Conservation (phyloP, 2,888 invertebrate species). For the Argyresthia goedartella region DNA sequence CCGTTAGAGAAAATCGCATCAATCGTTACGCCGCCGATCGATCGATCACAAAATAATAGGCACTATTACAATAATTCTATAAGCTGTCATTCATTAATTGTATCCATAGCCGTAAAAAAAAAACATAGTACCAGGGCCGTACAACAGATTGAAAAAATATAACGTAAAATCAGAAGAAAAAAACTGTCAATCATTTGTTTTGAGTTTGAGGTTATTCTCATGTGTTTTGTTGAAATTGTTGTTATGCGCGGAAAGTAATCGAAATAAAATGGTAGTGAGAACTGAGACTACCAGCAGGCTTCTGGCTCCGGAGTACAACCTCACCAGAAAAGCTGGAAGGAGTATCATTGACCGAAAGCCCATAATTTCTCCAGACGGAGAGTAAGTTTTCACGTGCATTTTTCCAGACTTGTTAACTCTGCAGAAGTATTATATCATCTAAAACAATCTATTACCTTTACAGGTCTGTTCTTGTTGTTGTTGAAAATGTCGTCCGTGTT, state of each 20-base stretch:
- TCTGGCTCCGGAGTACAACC: slow-evolving; percentile 31
- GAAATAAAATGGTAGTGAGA: slow-evolving; percentile 39
- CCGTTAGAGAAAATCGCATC: too few species aligned
- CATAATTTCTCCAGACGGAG: slow-evolving; percentile 59
- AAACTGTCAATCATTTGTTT: too few species aligned
- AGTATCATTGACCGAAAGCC: slow-evolving; percentile 58
- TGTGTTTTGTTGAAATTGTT: not conserved
- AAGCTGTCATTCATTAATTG: too few species aligned
- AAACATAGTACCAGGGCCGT: too few species aligned
- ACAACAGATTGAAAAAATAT: too few species aligned
- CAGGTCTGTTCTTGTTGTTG: slow-evolving; percentile 53
- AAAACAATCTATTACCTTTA: slow-evolving; percentile 15
- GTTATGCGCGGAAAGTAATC: not conserved
- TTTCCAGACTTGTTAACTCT: not conserved
- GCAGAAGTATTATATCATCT: not conserved
- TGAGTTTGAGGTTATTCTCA: not conserved
- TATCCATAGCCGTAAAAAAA: too few species aligned
- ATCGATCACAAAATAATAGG: too few species aligned
- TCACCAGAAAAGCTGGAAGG: slow-evolving; percentile 56
- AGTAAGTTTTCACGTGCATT: slow-evolving; percentile 33
- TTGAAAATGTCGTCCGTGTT: slow-evolving; percentile 52
- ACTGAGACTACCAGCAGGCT: slow-evolving; percentile 15
- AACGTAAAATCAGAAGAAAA: not conserved
- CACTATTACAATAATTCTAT: too few species aligned
- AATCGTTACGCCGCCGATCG: too few species aligned